Evolutionary conservation across 2,888 invertebrate genomes (phyloP).

Genomic region (Cistogaster globosa): DNA sequence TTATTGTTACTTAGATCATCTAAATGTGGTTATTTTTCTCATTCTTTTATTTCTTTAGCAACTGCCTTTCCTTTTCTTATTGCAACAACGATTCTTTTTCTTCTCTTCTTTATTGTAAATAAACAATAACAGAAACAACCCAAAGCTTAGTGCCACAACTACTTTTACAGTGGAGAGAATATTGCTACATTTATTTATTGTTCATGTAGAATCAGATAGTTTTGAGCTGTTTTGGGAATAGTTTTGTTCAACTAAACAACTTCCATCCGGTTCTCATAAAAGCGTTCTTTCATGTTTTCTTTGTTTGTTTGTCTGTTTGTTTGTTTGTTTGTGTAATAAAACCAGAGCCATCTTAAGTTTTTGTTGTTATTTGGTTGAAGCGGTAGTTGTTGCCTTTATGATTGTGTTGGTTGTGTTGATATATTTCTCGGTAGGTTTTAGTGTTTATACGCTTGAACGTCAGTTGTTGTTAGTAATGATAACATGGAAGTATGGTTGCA

Average conservation of each 20-base stretch:
- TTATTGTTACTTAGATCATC: constrained; percentile 63
- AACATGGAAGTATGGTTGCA: constrained; percentile 33
- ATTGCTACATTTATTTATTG: constrained; percentile 36
- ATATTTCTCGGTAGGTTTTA: constrained; percentile 31
- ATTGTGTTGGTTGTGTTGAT: constrained; percentile 7
- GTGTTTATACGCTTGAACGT: constrained; percentile 36
- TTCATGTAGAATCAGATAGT: constrained; percentile 27
- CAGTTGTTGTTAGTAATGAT: constrained; percentile 45
- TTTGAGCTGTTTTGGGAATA: constrained; percentile 56
- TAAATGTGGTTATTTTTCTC: constrained; percentile 24
- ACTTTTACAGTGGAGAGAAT: constrained; percentile 20
- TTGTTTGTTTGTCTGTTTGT: constrained; percentile 4
- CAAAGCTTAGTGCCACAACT: neutral
- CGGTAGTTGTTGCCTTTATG: constrained; percentile 9
- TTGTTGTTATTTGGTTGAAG: constrained; percentile 43
- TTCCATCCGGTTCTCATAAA: constrained; percentile 53
- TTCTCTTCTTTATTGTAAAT: neutral
- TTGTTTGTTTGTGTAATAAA: constrained; percentile 57
- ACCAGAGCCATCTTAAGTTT: constrained; percentile 48
- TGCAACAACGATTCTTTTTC: constrained; percentile 23
- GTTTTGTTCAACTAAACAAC: constrained; percentile 59
- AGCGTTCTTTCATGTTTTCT: constrained; percentile 32
- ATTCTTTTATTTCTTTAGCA: constrained; percentile 6
- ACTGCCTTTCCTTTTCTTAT: constrained; percentile 22
- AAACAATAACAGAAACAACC: neutral